phyloP scores from a whole-genome alignment of 1,140 invertebrate genomes.

The Telenomus remus region DNA sequence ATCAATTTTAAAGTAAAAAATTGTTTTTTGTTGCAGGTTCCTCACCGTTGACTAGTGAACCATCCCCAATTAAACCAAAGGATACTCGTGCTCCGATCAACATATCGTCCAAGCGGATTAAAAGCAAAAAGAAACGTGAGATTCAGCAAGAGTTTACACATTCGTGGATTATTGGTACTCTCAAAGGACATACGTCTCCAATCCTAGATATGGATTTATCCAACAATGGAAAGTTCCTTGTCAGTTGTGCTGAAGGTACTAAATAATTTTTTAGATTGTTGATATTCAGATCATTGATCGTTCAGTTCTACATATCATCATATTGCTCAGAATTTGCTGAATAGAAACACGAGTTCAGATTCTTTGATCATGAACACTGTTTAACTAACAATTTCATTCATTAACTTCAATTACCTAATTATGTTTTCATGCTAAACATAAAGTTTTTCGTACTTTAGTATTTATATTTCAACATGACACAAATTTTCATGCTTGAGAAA shows the following conservation, averaged over 20 bases:
- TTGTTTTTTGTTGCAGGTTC: conserved; percentile 10
- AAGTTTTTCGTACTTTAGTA: too few species aligned
- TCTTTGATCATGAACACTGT: too few species aligned
- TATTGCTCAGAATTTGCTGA: too few species aligned
- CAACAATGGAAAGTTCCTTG: conserved; percentile 88
- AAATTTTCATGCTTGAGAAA: too few species aligned
- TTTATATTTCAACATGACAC: too few species aligned
- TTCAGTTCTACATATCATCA: too few species aligned
- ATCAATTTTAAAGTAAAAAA: too few species aligned
- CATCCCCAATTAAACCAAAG: not conserved
- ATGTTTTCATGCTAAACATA: too few species aligned
- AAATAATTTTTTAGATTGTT: conserved; percentile 1
- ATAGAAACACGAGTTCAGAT: too few species aligned
- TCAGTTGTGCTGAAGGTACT: conserved; percentile 88
- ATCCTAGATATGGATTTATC: conserved; percentile 87
- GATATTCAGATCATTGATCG: conserved; percentile 1
- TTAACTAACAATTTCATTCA: too few species aligned
- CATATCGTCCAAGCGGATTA: conserved; percentile 58
- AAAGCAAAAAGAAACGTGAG: conserved; percentile 69
- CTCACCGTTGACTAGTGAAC: conserved; percentile 1
- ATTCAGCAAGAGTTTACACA: conserved; percentile 77
- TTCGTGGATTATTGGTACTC: conserved; percentile 83
- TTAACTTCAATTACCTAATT: too few species aligned
- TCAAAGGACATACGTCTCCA: conserved; percentile 86
- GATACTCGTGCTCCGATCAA: conserved; percentile 1